Conservation (phyloP, 2,113 vertebrate species). For the Alligator mississippiensis region DNA sequence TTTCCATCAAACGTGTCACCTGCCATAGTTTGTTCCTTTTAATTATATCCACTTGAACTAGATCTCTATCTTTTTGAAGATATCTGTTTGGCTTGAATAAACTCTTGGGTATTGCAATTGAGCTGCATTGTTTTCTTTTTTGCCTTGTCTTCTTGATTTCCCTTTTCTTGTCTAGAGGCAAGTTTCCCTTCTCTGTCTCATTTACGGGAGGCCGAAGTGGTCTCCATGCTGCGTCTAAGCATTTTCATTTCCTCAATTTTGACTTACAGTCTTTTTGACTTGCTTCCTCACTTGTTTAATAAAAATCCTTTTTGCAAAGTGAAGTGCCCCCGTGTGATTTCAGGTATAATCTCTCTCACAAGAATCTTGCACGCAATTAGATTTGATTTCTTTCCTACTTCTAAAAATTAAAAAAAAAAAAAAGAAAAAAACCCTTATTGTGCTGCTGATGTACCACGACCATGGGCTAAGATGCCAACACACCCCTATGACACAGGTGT, state of each 20-base stretch:
- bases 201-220: not conserved
- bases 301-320: not conserved
- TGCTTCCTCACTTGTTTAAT: not conserved
- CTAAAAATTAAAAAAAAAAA: not conserved
- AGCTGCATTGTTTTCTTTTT: not conserved
- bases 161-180: not conserved
- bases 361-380: not conserved
- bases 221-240: not conserved
- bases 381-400: not conserved
- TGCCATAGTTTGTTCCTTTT: not conserved
- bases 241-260: not conserved
- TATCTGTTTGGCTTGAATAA: not conserved
- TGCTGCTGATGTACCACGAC: not conserved
- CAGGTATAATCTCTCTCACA: not conserved
- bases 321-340: not conserved
- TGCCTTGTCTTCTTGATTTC: not conserved
- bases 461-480: not conserved
- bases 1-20: rapidly evolving
- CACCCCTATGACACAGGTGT: too few species aligned
- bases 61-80: not conserved
- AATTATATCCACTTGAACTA: not conserved
- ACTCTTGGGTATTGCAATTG: not conserved
- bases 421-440: not conserved
- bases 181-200: not conserved
- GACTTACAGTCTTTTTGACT: not conserved